A percentile compares a stretch with the other conserved stretches of the same genome.
Conservation (phyloP, 2,113 vertebrate species). For the Gambusia holbrooki region DNA sequence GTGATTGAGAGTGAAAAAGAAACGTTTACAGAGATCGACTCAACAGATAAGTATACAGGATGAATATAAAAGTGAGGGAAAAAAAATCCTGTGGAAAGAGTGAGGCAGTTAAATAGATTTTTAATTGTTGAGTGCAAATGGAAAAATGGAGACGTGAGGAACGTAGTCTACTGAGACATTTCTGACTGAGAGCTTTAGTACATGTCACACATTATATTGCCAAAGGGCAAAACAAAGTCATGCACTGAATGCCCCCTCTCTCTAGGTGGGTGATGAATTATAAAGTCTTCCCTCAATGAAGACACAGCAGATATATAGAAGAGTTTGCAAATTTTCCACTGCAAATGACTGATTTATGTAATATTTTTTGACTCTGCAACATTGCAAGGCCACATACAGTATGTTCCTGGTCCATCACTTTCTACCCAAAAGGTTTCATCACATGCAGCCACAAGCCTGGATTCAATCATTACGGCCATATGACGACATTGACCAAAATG, state of each 20-base stretch:
- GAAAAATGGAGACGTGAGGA: conserved; percentile 4
- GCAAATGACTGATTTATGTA: not conserved
- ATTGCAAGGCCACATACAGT: conserved; percentile 52
- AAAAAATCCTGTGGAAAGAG: conserved; percentile 35
- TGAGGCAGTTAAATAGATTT: conserved; percentile 7
- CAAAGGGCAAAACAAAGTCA: conserved; percentile 26
- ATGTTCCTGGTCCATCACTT: conserved; percentile 60
- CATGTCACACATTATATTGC: conserved; percentile 26
- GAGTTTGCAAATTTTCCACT: conserved; percentile 43
- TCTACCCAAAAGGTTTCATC: conserved; percentile 54
- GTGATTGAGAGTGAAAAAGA: conserved; percentile 23
- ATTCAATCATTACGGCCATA: conserved; percentile 69
- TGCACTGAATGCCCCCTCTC: conserved; percentile 29
- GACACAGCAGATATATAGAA: conserved; percentile 21
- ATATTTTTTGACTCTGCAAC: conserved; percentile 14
- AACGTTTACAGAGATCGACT: conserved; percentile 18
- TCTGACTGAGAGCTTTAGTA: conserved; percentile 23
- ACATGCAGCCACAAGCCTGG: conserved; percentile 61
- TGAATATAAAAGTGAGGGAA: conserved; percentile 20
- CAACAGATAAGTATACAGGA: conserved; percentile 28
- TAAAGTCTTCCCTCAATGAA: conserved; percentile 37
- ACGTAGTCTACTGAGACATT: conserved; percentile 13
- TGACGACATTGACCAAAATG: conserved; percentile 71
- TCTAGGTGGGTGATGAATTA: conserved; percentile 35
- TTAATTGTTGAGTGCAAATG: not conserved